phyloP scores from a whole-genome alignment of 1,140 invertebrate genomes.

The Antheraea pernyi region DNA sequence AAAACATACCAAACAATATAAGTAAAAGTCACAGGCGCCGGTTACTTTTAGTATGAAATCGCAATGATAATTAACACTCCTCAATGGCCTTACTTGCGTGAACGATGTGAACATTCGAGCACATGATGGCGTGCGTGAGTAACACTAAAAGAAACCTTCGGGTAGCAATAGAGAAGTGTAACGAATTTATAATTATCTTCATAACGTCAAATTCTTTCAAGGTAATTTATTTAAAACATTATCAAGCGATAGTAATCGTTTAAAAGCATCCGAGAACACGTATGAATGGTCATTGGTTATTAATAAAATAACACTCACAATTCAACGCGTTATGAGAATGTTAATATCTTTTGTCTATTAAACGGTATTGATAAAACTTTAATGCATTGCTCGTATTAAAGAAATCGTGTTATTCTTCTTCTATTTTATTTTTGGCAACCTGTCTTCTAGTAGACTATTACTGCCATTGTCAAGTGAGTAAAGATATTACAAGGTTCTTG shows the following conservation, averaged over 20 bases:
- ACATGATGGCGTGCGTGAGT: background rate
- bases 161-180: background rate
- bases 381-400: too few relatives aligned
- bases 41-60: too few relatives aligned
- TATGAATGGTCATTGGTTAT: background rate
- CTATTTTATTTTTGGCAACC: too few relatives aligned
- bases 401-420: too few relatives aligned
- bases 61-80: background rate
- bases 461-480: too few relatives aligned
- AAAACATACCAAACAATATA: too few relatives aligned
- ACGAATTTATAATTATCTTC: background rate
- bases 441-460: too few relatives aligned
- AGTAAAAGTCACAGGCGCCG: too few relatives aligned
- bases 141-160: background rate
- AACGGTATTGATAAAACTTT: too few relatives aligned
- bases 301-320: background rate
- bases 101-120: background rate
- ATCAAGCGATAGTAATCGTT: background rate
- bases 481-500: too few relatives aligned
- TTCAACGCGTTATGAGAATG: too few relatives aligned
- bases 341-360: too few relatives aligned
- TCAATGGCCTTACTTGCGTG: background rate
- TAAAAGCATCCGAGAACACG: background rate
- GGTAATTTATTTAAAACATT: slow-evolving; percentile 1
- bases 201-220: slow-evolving; percentile 3